Evolutionary conservation across 2,888 invertebrate species (phyloP).

Genomic region (Drosophila ezoana): DNA sequence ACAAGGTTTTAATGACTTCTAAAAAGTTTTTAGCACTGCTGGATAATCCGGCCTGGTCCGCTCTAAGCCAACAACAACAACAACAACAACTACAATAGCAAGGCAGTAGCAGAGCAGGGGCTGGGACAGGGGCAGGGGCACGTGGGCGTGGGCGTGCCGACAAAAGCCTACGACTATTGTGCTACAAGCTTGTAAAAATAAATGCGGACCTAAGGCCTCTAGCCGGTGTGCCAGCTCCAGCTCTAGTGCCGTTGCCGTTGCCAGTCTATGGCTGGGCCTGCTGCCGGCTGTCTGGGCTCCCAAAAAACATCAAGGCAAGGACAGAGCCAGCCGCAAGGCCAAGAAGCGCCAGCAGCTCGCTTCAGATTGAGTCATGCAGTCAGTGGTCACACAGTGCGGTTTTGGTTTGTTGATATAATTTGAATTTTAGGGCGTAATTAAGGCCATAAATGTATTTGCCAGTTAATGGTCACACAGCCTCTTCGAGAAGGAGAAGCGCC

Average conservation of each 20-base stretch:
- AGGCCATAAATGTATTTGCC: conserved; percentile 83
- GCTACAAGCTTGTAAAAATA: conserved; percentile 81
- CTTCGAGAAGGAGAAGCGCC: conserved; percentile 1
- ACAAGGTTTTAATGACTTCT: conserved; percentile 85
- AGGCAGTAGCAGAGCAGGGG: neutral
- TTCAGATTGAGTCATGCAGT: conserved; percentile 71
- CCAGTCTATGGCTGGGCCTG: conserved; percentile 11
- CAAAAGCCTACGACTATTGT: conserved; percentile 77
- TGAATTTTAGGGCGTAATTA: conserved; percentile 84
- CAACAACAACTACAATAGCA: neutral
- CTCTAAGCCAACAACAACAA: conserved; percentile 57
- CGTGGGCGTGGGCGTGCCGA: conserved; percentile 76
- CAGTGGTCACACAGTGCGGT: conserved; percentile 78
- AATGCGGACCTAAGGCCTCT: conserved; percentile 55
- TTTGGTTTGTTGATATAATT: conserved; percentile 82
- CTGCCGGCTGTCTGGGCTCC: conserved; percentile 44
- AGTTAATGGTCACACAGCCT: conserved; percentile 60
- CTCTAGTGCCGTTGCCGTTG: conserved; percentile 6
- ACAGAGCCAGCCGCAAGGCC: conserved; percentile 60
- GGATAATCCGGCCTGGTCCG: conserved; percentile 75
- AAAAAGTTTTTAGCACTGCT: conserved; percentile 83
- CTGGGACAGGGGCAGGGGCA: conserved; percentile 10
- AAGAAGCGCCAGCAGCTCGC: conserved; percentile 40
- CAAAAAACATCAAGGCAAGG: conserved; percentile 40
- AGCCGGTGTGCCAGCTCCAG: too few relatives aligned